Conservation (phyloP, 2,797 vertebrate species). For the Ciconia nigra region DNA sequence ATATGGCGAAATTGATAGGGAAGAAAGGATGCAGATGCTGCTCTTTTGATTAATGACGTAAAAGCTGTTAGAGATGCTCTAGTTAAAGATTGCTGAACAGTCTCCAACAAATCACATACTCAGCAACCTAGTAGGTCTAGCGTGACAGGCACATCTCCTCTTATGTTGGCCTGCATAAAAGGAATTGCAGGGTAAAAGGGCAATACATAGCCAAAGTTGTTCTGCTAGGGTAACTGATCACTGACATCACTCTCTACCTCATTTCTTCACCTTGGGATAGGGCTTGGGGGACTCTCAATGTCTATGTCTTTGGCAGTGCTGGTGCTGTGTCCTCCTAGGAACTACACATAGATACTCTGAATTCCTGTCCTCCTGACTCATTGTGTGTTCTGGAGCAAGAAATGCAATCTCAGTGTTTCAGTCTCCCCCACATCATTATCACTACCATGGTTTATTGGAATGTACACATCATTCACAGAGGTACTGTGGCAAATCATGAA, state of each 20-base stretch:
- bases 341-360: not conserved
- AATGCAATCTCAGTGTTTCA: not conserved
- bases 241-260: not conserved
- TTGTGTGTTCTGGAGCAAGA: not conserved
- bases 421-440: not conserved
- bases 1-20: not conserved
- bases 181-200: not conserved
- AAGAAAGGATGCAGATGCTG: constrained; percentile 27
- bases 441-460: not conserved
- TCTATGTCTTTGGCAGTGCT: not conserved
- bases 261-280: not conserved
- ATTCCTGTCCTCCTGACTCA: not conserved
- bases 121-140: not conserved
- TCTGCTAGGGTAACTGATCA: not conserved
- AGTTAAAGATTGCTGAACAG: not conserved
- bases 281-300: not conserved
- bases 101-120: not conserved
- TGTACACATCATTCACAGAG: not conserved
- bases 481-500: not conserved
- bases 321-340: not conserved
- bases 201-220: not conserved
- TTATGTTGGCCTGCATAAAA: not conserved
- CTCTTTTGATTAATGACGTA: not conserved
- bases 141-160: not conserved
- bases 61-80: not conserved